Conservation (phyloP, 2,113 vertebrate genomes). For the Alligator sinensis region DNA sequence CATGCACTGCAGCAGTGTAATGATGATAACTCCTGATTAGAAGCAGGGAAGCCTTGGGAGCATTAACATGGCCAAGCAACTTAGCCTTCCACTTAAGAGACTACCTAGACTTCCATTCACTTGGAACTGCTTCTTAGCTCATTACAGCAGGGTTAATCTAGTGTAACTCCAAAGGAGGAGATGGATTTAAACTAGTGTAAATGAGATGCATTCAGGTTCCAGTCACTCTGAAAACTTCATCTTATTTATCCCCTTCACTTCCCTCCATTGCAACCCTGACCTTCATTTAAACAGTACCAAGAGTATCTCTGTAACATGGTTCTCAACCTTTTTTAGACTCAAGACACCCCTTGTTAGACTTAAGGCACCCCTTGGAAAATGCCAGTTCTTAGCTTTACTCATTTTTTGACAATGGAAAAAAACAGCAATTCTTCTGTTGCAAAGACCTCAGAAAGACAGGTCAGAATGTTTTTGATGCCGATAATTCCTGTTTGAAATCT, state of each 20-base stretch:
- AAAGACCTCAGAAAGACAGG: no score
- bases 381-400: no score
- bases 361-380: no score
- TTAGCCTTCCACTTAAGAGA: background rate
- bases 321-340: no score
- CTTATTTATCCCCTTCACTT: background rate
- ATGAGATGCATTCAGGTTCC: accelerated
- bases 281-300: background rate
- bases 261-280: background rate
- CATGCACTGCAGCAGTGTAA: background rate
- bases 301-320: background rate
- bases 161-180: background rate
- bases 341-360: no score
- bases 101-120: background rate
- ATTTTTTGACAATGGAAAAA: no score
- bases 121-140: background rate
- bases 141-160: background rate
- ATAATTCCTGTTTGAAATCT: no score
- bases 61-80: background rate
- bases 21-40: accelerated
- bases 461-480: no score
- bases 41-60: background rate
- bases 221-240: background rate
- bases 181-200: background rate
- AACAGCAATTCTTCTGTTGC: no score